Evolutionary conservation across 1,140 invertebrate species (phyloP).

Genomic region (Daktulosphaira vitifoliae): DNA sequence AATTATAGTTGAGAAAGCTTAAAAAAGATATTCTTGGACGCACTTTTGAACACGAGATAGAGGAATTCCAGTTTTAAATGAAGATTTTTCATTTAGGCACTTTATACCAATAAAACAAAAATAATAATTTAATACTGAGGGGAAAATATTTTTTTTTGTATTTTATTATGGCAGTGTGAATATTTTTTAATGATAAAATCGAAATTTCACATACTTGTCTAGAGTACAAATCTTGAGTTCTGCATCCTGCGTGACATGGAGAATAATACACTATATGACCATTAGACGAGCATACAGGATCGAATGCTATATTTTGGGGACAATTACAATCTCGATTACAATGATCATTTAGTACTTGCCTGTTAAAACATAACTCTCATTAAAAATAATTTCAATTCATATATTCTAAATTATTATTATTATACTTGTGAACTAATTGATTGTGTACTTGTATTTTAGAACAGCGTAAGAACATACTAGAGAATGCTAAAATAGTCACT

Average conservation of each 20-base stretch:
- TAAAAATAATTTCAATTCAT: too few relatives aligned
- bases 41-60: too few relatives aligned
- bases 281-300: constrained; percentile 29
- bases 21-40: too few relatives aligned
- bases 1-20: too few relatives aligned
- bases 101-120: too few relatives aligned
- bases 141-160: too few relatives aligned
- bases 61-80: too few relatives aligned
- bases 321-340: constrained; percentile 30
- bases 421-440: constrained; percentile 10
- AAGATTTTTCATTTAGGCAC: too few relatives aligned
- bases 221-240: constrained; percentile 3
- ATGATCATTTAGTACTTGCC: background rate
- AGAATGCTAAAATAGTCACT: constrained; percentile 16
- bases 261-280: constrained; percentile 31
- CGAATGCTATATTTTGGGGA: constrained; percentile 22
- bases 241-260: constrained; percentile 33
- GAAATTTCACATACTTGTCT: background rate
- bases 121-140: too few relatives aligned
- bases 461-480: constrained; percentile 11
- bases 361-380: background rate
- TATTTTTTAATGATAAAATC: too few relatives aligned
- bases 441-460: constrained; percentile 26
- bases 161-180: too few relatives aligned
- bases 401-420: too few relatives aligned